Conservation (phyloP, 2,797 vertebrate genomes). For the Neoniphon sammara region DNA sequence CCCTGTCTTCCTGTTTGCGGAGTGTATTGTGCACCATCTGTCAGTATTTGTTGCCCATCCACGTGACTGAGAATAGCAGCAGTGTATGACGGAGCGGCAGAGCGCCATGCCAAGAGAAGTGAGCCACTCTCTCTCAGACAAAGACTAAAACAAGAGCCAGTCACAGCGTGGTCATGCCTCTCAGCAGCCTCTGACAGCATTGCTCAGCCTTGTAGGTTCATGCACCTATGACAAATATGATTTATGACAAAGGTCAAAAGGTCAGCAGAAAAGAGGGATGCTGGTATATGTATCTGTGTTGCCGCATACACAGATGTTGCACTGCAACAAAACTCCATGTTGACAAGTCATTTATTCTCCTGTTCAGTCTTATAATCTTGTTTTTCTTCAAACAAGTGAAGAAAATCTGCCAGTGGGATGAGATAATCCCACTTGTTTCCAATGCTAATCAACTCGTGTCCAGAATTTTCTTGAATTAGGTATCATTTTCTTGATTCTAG, state of each 20-base stretch:
- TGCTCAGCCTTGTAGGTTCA: constrained; percentile 18
- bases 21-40: constrained; percentile 54
- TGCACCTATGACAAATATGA: neutral
- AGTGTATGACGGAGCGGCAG: constrained; percentile 31
- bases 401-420: too few relatives aligned
- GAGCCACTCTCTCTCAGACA: constrained; percentile 53
- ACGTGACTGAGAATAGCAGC: constrained; percentile 43
- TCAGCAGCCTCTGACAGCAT: constrained; percentile 7
- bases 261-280: constrained; percentile 1
- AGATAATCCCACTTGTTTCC: too few relatives aligned
- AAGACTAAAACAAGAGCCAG: constrained; percentile 48
- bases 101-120: constrained; percentile 44
- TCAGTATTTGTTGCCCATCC: constrained; percentile 41
- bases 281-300: neutral
- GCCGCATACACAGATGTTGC: too few relatives aligned
- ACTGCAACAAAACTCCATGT: too few relatives aligned
- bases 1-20: constrained; percentile 20
- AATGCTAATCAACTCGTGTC: too few relatives aligned
- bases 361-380: too few relatives aligned
- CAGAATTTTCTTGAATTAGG: too few relatives aligned
- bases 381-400: too few relatives aligned
- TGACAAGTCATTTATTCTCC: too few relatives aligned
- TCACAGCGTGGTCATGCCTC: constrained; percentile 52
- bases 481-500: too few relatives aligned
- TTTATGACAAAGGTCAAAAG: constrained; percentile 39